Base-by-base conservation (phyloP, 2,888 invertebrate species). In the Brachylomia viminalis region DNA sequence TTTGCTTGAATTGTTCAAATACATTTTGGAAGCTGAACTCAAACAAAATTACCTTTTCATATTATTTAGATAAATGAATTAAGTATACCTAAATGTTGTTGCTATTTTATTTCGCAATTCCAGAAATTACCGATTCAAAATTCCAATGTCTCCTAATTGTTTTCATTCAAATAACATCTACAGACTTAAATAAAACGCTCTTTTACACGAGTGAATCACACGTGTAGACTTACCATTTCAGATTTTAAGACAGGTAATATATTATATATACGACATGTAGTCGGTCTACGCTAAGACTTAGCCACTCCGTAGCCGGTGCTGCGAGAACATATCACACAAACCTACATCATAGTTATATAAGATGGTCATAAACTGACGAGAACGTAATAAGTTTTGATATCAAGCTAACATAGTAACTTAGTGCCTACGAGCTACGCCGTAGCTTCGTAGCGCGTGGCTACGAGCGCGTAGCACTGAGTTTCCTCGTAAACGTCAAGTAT, bases 301-400 rank as follows among this genome's bases (percentile, higher is more conserved):
- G 70, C 56, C 59, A 20, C 73, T 61, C 33, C 38, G 74, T 74
- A 54, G 47, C 72, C 30, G 23, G 52, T 27, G 38, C 67, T 73
- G 65, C 15, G 56, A 73, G 45, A 27, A 74, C 65, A 70, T 69
- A 68, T 38, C 56, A 58, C 58, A 68, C 61, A 66, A 58, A 74
- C 54, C 67, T 79, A 76, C 75, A 79, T 80, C 68, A 85, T 65
- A 75, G 76, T 83, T 82, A 80, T 77, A 89, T 83, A 30, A 82
- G 73, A 77, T 68, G 68, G 78, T 82, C 85, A 77, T 89, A 89
- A 88, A 88, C 82, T 82, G 84, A 80, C 80, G 83, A 85, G 75
- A 76, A 79, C 68, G 88, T 87, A 88, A 90, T 90, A 89, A 90
- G 86, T 89, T 89, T 83, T 88, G 85, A 86, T 89, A 90, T 88